Evolutionary conservation across 2,797 vertebrate genomes (phyloP).

Genomic region (Pipistrellus pygmaeus): DNA sequence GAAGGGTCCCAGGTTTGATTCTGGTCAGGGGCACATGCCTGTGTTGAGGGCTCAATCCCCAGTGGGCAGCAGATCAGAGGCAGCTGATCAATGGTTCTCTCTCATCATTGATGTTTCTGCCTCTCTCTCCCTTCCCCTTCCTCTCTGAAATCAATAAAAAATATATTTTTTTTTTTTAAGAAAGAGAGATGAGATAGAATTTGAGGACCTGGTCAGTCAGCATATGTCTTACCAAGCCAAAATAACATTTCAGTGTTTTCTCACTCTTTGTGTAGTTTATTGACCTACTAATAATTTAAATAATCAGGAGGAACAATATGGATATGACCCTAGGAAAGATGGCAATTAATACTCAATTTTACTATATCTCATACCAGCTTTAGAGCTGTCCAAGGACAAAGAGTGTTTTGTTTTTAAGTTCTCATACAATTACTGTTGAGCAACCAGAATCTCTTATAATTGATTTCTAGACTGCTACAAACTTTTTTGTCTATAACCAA

Average conservation of each 20-base stretch:
- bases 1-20: too few relatives aligned
- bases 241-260: neutral
- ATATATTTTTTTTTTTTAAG: too few relatives aligned
- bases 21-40: too few relatives aligned
- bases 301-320: neutral
- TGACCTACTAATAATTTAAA: neutral
- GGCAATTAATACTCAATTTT: neutral
- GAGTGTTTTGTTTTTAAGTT: conserved; percentile 12
- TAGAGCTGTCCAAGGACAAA: neutral
- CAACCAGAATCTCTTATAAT: neutral
- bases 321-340: neutral
- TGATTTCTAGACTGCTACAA: neutral
- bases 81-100: too few relatives aligned
- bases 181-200: neutral
- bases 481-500: neutral
- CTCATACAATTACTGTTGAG: neutral
- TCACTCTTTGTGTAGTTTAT: neutral
- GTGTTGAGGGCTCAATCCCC: too few relatives aligned
- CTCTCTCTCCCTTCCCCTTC: too few relatives aligned
- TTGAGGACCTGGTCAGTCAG: neutral
- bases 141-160: too few relatives aligned
- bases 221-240: conserved; percentile 19
- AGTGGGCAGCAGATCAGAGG: too few relatives aligned
- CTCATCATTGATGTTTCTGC: too few relatives aligned
- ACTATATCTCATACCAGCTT: neutral